Evolutionary conservation across 2,888 invertebrate genomes (phyloP).

Genomic region (Torymus tubicola): DNA sequence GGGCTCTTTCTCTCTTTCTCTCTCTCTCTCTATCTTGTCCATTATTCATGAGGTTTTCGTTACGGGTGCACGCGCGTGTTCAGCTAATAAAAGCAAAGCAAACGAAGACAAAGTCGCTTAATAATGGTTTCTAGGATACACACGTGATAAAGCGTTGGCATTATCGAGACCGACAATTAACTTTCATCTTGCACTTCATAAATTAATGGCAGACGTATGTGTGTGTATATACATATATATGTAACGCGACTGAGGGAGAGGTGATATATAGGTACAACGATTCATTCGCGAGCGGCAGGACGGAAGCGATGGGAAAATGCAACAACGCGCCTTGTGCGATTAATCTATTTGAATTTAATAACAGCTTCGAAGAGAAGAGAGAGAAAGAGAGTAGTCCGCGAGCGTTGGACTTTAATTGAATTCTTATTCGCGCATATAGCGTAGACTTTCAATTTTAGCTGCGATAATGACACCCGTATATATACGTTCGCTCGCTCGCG

Average conservation of each 20-base stretch:
- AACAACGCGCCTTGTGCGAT: slow-evolving; percentile 21
- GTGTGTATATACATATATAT: too few relatives aligned
- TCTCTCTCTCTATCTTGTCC: too few relatives aligned
- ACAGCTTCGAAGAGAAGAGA: slow-evolving; percentile 28
- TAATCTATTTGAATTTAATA: slow-evolving; percentile 42
- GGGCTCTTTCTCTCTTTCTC: too few relatives aligned
- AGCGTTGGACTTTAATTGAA: slow-evolving; percentile 17
- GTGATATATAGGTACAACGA: too few relatives aligned
- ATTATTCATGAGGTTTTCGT: too few relatives aligned
- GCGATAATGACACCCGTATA: slow-evolving; percentile 5
- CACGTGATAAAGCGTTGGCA: not conserved
- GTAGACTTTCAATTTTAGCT: slow-evolving; percentile 24
- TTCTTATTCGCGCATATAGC: slow-evolving; percentile 25
- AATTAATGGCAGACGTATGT: slow-evolving; percentile 30
- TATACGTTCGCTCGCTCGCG: not conserved
- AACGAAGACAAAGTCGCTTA: not conserved
- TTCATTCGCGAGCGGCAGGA: slow-evolving; percentile 6
- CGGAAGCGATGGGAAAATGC: slow-evolving; percentile 28
- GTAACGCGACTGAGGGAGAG: too few relatives aligned
- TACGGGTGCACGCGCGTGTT: too few relatives aligned
- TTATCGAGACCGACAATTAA: slow-evolving; percentile 13
- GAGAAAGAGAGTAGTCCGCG: too few relatives aligned
- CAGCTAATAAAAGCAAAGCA: too few relatives aligned
- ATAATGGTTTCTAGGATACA: slow-evolving; percentile 2
- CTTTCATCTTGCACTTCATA: slow-evolving; percentile 24